Evolutionary conservation across 1,140 invertebrate genomes (phyloP).

Genomic region (Bombus consobrinus): DNA sequence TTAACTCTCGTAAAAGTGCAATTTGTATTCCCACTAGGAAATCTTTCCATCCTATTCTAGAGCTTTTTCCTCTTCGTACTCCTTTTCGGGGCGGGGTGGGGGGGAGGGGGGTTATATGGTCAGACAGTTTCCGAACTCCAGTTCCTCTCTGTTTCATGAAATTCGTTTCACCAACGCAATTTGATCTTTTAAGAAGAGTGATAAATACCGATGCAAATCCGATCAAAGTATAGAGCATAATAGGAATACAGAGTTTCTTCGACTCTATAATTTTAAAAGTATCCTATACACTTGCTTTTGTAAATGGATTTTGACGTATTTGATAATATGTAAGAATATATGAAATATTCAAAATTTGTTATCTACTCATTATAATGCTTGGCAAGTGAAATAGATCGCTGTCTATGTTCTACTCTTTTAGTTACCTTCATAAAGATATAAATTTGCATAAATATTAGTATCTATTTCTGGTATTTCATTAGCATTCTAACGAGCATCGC

Average conservation of each 20-base stretch:
- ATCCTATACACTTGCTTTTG: too few relatives aligned
- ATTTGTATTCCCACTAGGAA: slow-evolving; percentile 53
- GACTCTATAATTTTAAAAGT: too few relatives aligned
- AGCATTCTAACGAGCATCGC: background rate
- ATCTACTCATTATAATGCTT: too few relatives aligned
- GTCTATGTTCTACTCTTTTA: too few relatives aligned
- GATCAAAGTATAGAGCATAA: background rate
- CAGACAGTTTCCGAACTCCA: slow-evolving; percentile 16
- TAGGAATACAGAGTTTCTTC: background rate
- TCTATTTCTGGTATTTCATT: background rate
- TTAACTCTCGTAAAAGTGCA: slow-evolving; percentile 58
- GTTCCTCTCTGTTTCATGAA: background rate
- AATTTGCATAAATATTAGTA: too few relatives aligned
- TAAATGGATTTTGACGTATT: too few relatives aligned
- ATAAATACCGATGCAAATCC: background rate
- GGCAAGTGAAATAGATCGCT: too few relatives aligned
- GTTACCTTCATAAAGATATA: too few relatives aligned
- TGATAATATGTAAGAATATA: background rate
- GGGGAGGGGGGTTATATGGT: background rate
- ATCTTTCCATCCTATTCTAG: background rate
- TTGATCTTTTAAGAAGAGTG: background rate
- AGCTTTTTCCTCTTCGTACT: background rate
- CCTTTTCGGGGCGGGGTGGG: background rate
- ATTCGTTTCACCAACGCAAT: background rate
- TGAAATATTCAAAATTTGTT: background rate